Conservation (phyloP, 2,797 vertebrate species). For the Hydrophis major region DNA sequence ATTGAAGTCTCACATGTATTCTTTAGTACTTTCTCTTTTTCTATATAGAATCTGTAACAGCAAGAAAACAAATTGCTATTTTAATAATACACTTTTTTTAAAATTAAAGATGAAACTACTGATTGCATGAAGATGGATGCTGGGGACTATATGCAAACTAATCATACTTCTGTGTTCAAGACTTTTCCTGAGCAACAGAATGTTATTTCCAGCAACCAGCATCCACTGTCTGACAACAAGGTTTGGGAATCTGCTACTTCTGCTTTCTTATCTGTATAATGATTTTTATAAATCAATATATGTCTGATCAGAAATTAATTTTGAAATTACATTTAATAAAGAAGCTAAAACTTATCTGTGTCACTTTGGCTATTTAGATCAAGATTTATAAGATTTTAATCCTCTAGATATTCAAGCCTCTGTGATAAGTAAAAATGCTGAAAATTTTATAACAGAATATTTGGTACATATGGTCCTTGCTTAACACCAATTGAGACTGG, state of each 20-base stretch:
- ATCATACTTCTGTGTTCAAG: constrained; percentile 58
- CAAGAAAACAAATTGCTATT: not conserved
- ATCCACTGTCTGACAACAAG: constrained; percentile 52
- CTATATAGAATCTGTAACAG: not conserved
- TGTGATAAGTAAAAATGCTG: not conserved
- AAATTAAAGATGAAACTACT: constrained; percentile 60
- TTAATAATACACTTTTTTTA: constrained; percentile 8
- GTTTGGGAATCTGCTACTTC: constrained; percentile 23
- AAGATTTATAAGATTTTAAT: not conserved
- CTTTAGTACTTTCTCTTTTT: not conserved
- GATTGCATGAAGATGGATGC: constrained; percentile 64
- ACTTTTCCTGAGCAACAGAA: constrained; percentile 47
- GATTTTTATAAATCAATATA: not conserved
- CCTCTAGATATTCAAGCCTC: not conserved
- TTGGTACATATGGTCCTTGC: not conserved
- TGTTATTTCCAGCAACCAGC: constrained; percentile 53
- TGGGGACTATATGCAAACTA: constrained; percentile 57
- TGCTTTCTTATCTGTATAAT: not conserved
- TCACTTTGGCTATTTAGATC: not conserved
- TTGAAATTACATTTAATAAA: not conserved
- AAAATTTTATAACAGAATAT: not conserved
- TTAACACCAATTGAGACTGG: not conserved
- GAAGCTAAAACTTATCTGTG: not conserved
- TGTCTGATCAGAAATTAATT: not conserved
- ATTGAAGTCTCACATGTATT: not conserved